phyloP scores from a whole-genome alignment of 1,140 invertebrate species.

The Sogatella furcifera region DNA sequence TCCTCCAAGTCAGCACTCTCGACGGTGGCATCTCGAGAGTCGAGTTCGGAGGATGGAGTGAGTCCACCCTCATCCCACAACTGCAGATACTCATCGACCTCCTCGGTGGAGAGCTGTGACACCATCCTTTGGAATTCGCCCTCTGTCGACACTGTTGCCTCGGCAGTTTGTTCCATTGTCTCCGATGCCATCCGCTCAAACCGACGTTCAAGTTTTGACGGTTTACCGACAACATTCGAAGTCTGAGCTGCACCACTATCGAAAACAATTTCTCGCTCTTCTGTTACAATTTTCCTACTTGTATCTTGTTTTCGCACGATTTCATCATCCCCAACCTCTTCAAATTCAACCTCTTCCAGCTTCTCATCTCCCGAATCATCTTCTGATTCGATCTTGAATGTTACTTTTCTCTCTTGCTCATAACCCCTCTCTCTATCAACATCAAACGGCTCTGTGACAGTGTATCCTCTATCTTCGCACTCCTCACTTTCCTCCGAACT shows the following conservation, averaged over 20 bases:
- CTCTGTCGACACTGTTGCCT: slow-evolving; percentile 24
- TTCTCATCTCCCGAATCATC: slow-evolving; percentile 7
- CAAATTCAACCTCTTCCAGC: slow-evolving; percentile 3
- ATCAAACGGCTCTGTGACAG: slow-evolving; percentile 17
- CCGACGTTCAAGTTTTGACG: slow-evolving; percentile 38
- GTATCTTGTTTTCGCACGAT: neutral
- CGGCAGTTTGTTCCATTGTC: slow-evolving; percentile 22
- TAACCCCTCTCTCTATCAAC: neutral
- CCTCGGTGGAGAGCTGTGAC: slow-evolving; percentile 37
- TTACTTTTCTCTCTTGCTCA: slow-evolving; percentile 13
- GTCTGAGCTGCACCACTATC: too few relatives aligned
- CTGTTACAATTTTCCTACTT: neutral
- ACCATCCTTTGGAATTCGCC: slow-evolving; percentile 37
- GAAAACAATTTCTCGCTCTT: slow-evolving; percentile 11
- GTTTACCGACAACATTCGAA: slow-evolving; percentile 1
- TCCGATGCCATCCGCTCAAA: slow-evolving; percentile 45
- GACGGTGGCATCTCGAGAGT: slow-evolving; percentile 30
- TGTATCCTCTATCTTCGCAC: slow-evolving; percentile 17
- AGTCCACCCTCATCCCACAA: slow-evolving; percentile 37
- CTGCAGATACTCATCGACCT: slow-evolving; percentile 35
- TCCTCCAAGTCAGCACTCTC: slow-evolving; percentile 28
- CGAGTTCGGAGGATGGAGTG: slow-evolving; percentile 34
- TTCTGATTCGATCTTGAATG: slow-evolving; percentile 16
- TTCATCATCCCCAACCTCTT: slow-evolving; percentile 8
- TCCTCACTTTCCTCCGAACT: slow-evolving; percentile 19